phyloP scores from a whole-genome alignment of 2,113 vertebrate genomes.

The Zosterops lateralis region DNA sequence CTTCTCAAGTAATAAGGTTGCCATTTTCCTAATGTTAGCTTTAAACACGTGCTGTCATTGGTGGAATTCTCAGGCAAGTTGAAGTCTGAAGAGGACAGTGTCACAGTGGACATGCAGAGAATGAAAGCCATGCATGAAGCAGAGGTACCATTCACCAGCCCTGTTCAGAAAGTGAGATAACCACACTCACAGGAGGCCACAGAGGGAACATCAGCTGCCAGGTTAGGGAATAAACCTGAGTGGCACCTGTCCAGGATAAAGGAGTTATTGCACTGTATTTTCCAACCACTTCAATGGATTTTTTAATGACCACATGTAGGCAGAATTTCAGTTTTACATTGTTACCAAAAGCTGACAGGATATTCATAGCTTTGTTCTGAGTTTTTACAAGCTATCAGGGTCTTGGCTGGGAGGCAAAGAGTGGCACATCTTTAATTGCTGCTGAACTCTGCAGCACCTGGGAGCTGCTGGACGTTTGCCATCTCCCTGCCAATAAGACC shows the following conservation, averaged over 20 bases:
- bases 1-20: not conserved
- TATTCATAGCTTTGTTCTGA: not conserved
- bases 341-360: not conserved
- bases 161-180: not conserved
- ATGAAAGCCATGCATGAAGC: not conserved
- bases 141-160: not conserved
- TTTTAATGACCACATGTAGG: not conserved
- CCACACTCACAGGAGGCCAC: not conserved
- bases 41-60: accelerated
- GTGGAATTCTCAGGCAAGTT: not conserved
- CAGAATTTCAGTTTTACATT: not conserved
- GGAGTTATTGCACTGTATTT: not conserved
- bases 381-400: not conserved
- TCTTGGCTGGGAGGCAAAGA: not conserved
- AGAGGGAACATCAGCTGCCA: not conserved
- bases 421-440: not conserved
- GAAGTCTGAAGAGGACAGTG: not conserved
- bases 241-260: not conserved
- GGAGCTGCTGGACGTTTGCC: slow-evolving; percentile 1
- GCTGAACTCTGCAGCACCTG: not conserved
- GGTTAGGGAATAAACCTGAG: not conserved
- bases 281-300: not conserved
- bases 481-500: not conserved
- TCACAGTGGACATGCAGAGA: not conserved
- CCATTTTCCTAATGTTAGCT: not conserved